Conservation (phyloP, 2,113 vertebrate genomes). For the Forbesichthys agassizii region DNA sequence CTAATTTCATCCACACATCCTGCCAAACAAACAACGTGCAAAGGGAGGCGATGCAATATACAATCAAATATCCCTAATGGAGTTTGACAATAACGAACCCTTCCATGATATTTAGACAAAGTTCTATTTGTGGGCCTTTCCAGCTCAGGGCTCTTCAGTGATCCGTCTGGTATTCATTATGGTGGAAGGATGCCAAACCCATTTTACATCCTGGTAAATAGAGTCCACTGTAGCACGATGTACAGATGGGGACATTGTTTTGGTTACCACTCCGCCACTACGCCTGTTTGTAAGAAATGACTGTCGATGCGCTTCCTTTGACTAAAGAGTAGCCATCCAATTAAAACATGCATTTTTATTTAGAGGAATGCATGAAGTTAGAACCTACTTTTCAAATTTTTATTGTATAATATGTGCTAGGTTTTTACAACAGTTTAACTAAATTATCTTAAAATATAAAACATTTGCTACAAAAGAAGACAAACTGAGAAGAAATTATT, state of each 20-base stretch:
- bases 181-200: slow-evolving; percentile 29
- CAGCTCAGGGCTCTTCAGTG: slow-evolving; percentile 18
- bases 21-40: slow-evolving; percentile 45
- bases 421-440: no score
- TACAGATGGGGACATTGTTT: slow-evolving; percentile 34
- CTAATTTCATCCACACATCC: slow-evolving; percentile 29
- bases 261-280: slow-evolving; percentile 26
- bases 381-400: background rate
- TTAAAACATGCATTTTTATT: slow-evolving; percentile 12
- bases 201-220: slow-evolving; percentile 24
- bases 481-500: background rate
- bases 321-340: background rate
- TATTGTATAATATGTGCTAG: background rate
- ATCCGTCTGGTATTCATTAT: slow-evolving; percentile 40
- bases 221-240: slow-evolving; percentile 14
- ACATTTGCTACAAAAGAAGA: background rate
- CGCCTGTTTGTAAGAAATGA: slow-evolving; percentile 18
- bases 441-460: background rate
- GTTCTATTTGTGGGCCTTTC: slow-evolving; percentile 15
- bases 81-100: slow-evolving; percentile 49
- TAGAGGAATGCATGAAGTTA: background rate
- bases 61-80: slow-evolving; percentile 51
- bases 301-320: background rate
- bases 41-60: slow-evolving; percentile 43
- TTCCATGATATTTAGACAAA: slow-evolving; percentile 55